These are phyloP conservation scores for Sylvicapra grimmia DNA, from an alignment of 2,113 vertebrate species.

Conservation along the genomic window DNA sequence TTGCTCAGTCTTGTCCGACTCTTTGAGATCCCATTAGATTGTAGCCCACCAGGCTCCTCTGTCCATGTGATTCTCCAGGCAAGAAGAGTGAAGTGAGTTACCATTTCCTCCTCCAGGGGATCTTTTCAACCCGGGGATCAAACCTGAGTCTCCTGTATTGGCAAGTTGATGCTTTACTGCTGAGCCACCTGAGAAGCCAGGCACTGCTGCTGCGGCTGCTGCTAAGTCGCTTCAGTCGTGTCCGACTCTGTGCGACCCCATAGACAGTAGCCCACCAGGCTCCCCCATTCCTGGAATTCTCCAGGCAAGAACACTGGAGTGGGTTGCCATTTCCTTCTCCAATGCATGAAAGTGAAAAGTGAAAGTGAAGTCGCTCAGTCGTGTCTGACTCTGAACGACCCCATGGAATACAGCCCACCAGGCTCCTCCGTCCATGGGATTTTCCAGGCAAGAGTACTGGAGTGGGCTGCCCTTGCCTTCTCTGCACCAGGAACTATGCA, in stretches of 20 bases:
- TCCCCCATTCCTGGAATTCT: no score
- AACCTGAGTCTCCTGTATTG: no score
- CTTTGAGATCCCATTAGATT: not conserved
- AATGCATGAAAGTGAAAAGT: no score
- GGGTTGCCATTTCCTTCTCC: no score
- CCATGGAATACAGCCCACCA: not conserved
- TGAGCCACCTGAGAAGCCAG: no score
- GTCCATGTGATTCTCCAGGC: not conserved
- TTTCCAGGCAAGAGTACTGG: not conserved
- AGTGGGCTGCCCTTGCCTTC: not conserved
- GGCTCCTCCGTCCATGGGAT: not conserved
- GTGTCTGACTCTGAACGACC: not conserved
- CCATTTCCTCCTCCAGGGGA: not conserved
- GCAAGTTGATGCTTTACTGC: no score
- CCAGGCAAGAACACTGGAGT: no score
- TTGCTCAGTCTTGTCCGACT: not conserved
- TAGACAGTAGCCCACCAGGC: no score
- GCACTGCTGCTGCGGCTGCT: no score
- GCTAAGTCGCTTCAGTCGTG: not conserved
- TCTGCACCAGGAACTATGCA: not conserved
- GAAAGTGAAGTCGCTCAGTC: no score
- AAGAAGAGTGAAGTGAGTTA: not conserved
- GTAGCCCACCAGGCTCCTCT: not conserved
- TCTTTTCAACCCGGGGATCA: no score
- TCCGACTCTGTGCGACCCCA: fast-evolving